Base-by-base conservation (phyloP, 1,140 invertebrate genomes). In the Piezodorus guildinii region DNA sequence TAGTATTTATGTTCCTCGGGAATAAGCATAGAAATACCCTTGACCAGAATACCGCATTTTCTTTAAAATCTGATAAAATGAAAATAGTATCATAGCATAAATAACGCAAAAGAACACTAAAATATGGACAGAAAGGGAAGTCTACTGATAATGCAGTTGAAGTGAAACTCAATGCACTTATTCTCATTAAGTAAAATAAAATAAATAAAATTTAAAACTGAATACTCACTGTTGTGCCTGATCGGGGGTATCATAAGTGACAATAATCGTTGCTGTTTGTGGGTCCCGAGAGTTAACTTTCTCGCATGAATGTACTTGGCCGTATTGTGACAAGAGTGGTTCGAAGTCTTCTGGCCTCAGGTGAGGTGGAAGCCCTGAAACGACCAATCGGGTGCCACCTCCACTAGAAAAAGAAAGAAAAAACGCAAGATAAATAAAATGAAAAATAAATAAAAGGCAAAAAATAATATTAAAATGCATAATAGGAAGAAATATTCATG, bases 211-310 rank as follows among this genome's bases (percentile, higher is more conserved):
- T 39, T 49, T 14, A 45, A 45, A 19, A n/a, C 23, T 30, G 27
- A 43, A 3, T 39, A 89, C 87, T 87, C 79, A 92, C 90, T 87
- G 85, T 80, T 91, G 89, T 74, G 90, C 90, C 80, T 90, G 85
- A 72, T 93, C 90, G 73, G 83, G 81, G 70, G 82, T 88, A 78
- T 92, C 89, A 81, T 88, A 94, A 73, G 85, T 90, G 74, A 93
- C 85, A 77, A 86, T 85, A 69, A 91, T 82, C 69, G 83, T 83
- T 78, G 88, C 85, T 70, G 84, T 83, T 75, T 81, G 84, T 70
- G 84, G 82, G 77, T 90, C 87, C 73, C 86, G 84, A 71, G 81
- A 81, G 56, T 63, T 68, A 69, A 87, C 79, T 77, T 89, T 91
- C 78, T 94, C 91, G 78, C 87, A 86, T 74, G 87, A 84, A 73